Evolutionary conservation across 2,797 vertebrate species (phyloP).

Genomic region (Gallirallus australis): DNA sequence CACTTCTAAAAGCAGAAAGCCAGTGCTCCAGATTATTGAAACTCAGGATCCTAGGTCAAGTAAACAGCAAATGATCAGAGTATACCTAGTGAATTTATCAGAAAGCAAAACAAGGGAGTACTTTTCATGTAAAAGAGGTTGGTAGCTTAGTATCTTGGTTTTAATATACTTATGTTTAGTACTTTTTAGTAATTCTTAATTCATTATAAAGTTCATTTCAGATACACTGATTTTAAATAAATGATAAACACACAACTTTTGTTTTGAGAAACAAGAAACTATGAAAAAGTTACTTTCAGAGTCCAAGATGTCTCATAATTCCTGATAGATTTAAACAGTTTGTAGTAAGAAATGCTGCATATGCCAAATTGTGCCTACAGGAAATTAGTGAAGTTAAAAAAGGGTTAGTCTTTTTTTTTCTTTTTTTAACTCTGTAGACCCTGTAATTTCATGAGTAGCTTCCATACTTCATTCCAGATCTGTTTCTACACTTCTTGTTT

Average conservation of each 20-base stretch:
- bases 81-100: background rate
- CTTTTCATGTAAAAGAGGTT: background rate
- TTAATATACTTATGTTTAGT: background rate
- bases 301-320: constrained; percentile 52
- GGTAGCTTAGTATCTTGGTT: background rate
- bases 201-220: constrained; percentile 34
- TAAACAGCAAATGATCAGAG: background rate
- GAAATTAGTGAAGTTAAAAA: background rate
- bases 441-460: background rate
- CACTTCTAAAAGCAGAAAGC: background rate
- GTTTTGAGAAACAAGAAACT: constrained; percentile 68
- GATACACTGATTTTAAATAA: constrained; percentile 59
- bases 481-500: background rate
- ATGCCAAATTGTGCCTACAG: constrained; percentile 36
- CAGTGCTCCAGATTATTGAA: background rate
- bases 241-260: constrained; percentile 62
- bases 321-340: constrained; percentile 59
- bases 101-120: background rate
- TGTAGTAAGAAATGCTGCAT: background rate
- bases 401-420: background rate
- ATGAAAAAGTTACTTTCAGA: constrained; percentile 10
- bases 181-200: constrained; percentile 56
- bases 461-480: background rate
- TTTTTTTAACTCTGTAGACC: background rate
- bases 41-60: background rate